Percentiles rank a stretch among this genome's conserved stretches.
These are phyloP conservation scores for Tokudaia tokunoshimensis DNA, from an alignment of 2,797 vertebrate species.

Conservation along the genomic window DNA sequence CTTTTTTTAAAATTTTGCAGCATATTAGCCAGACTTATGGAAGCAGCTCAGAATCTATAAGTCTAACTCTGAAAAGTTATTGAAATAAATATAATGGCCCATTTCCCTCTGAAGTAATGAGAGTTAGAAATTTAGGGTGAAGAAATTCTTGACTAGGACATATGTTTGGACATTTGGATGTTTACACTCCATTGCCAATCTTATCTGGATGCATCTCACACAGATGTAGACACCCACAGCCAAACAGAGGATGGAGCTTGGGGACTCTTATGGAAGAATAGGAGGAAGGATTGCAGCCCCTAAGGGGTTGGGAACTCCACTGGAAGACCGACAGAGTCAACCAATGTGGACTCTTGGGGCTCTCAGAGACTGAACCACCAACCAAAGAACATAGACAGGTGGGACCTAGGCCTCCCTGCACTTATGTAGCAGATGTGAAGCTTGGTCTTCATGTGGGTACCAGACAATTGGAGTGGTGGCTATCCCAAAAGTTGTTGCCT, in stretches of 20 bases:
- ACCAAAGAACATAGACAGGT: neutral
- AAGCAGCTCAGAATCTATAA: slow-evolving; percentile 33
- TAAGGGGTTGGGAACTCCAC: neutral
- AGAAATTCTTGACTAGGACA: neutral
- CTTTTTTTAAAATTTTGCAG: slow-evolving; percentile 52
- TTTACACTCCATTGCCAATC: neutral
- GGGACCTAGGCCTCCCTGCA: neutral
- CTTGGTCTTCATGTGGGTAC: neutral
- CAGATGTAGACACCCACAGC: neutral
- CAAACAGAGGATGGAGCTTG: neutral
- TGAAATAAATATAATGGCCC: slow-evolving; percentile 29
- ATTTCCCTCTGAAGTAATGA: slow-evolving; percentile 45
- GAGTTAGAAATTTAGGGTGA: neutral
- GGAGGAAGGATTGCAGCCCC: neutral
- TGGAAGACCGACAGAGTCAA: too few species aligned
- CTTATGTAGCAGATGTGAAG: neutral
- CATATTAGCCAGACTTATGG: slow-evolving; percentile 17
- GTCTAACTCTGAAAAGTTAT: slow-evolving; percentile 10
- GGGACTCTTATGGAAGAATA: neutral
- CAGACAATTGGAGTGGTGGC: neutral
- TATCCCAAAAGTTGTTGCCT: neutral
- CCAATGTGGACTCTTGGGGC: neutral
- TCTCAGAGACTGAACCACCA: neutral
- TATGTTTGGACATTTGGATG: neutral
- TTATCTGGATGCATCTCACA: neutral